Percentiles rank a stretch among this genome's conserved stretches.
phyloP scores from a whole-genome alignment of 2,113 vertebrate species.

The Nettapus auritus region DNA sequence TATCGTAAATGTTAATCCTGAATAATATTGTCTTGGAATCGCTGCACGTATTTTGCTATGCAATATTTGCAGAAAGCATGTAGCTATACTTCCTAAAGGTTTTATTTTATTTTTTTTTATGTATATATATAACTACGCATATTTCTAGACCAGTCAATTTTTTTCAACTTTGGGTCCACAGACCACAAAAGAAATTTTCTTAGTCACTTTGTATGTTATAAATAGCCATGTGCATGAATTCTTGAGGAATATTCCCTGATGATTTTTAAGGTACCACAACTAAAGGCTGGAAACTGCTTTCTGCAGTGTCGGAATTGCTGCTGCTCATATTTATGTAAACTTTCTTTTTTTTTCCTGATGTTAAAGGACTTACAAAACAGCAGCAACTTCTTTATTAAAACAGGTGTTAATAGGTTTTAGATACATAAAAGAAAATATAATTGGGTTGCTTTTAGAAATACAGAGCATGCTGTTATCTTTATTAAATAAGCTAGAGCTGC shows the following conservation, averaged over 20 bases:
- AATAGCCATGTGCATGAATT: neutral
- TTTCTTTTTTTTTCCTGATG: neutral
- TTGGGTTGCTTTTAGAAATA: neutral
- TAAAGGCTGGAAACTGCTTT: neutral
- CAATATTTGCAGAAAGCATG: neutral
- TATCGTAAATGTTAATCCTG: neutral
- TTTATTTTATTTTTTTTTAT: too few species aligned
- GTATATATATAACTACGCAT: neutral
- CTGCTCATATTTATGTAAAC: neutral
- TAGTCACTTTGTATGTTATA: neutral
- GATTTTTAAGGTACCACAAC: neutral
- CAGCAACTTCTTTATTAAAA: neutral
- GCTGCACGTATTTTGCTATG: neutral
- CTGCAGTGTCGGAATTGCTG: neutral
- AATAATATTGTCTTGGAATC: neutral
- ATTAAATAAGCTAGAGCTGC: neutral
- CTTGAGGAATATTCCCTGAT: neutral
- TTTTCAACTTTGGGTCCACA: neutral
- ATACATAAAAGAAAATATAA: neutral
- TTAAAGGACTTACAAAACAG: neutral
- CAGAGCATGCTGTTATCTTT: neutral
- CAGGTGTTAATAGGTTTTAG: neutral
- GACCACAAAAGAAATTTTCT: neutral
- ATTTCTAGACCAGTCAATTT: neutral
- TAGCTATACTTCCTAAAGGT: neutral